Percentiles rank a stretch among this genome's conserved stretches.
Evolutionary conservation across 2,113 vertebrate genomes (phyloP).

Genomic region (Anoura caudifer): DNA sequence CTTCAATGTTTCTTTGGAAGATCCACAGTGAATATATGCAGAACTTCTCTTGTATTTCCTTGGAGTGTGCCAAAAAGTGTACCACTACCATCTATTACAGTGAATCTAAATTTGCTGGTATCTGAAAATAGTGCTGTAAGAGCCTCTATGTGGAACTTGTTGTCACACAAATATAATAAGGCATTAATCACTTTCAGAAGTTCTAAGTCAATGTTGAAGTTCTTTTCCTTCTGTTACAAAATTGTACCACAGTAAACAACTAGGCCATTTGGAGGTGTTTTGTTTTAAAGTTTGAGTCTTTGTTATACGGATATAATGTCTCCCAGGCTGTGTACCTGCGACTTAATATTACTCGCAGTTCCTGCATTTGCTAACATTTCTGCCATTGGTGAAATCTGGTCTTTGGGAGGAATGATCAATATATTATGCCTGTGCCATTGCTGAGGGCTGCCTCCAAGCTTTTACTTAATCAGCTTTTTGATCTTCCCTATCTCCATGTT

Average conservation of each 20-base stretch:
- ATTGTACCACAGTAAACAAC: slow-evolving; percentile 99
- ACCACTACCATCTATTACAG: slow-evolving; percentile 97
- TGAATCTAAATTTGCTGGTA: slow-evolving; percentile 99
- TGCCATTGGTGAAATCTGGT: slow-evolving; percentile 99
- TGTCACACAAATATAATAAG: slow-evolving; percentile 98
- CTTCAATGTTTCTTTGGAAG: slow-evolving; percentile 99
- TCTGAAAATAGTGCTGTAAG: slow-evolving; percentile 96
- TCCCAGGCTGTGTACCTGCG: slow-evolving; percentile 97
- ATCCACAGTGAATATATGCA: slow-evolving; percentile 99
- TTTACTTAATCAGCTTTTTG: background rate
- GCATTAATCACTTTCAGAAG: slow-evolving; percentile 99
- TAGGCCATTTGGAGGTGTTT: slow-evolving; percentile 98
- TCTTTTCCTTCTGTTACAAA: slow-evolving; percentile 98
- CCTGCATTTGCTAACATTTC: slow-evolving; percentile 99
- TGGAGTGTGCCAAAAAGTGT: slow-evolving; percentile 99
- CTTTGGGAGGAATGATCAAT: slow-evolving; percentile 99
- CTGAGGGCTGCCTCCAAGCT: slow-evolving; percentile 48
- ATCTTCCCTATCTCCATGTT: background rate
- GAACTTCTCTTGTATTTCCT: slow-evolving; percentile 97
- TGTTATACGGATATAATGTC: slow-evolving; percentile 99
- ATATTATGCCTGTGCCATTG: slow-evolving; percentile 99
- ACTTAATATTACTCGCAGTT: slow-evolving; percentile 99
- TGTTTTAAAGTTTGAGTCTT: slow-evolving; percentile 99
- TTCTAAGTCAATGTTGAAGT: slow-evolving; percentile 99
- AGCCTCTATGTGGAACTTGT: slow-evolving; percentile 99